These are phyloP conservation scores for Popillia japonica DNA, from an alignment of 1,140 invertebrate species.

Conservation along the genomic window DNA sequence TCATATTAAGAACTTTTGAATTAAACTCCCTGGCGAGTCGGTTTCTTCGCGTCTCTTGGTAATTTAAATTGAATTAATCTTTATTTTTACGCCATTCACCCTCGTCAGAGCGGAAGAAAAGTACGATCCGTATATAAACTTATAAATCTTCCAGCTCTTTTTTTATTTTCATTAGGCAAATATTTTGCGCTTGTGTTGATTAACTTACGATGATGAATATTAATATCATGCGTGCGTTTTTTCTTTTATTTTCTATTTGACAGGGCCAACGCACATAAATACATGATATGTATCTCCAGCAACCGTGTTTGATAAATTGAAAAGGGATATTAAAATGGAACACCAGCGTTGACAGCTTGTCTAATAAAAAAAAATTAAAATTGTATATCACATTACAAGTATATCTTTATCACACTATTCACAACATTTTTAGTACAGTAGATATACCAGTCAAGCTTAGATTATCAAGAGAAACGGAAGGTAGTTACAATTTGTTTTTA, in stretches of 20 bases:
- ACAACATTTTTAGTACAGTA: too few species aligned
- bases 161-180: not conserved
- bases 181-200: not conserved
- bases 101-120: constrained; percentile 41
- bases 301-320: not conserved
- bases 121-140: not conserved
- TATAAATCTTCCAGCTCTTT: not conserved
- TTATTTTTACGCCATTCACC: constrained; percentile 45
- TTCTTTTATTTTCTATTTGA: not conserved
- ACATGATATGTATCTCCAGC: not conserved
- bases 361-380: too few species aligned
- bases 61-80: constrained; percentile 48
- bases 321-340: not conserved
- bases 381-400: too few species aligned
- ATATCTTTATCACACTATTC: too few species aligned
- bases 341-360: not conserved
- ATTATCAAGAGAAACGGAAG: too few species aligned
- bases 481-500: too few species aligned
- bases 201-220: not conserved
- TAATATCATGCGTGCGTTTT: not conserved
- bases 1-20: constrained; percentile 46
- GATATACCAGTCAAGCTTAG: too few species aligned
- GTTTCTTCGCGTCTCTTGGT: constrained; percentile 39
- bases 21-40: constrained; percentile 42
- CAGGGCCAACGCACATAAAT: not conserved